Percentiles rank a stretch among this genome's conserved stretches.
Evolutionary conservation across 2,113 vertebrate species (phyloP).

Genomic region (Passer montanus): DNA sequence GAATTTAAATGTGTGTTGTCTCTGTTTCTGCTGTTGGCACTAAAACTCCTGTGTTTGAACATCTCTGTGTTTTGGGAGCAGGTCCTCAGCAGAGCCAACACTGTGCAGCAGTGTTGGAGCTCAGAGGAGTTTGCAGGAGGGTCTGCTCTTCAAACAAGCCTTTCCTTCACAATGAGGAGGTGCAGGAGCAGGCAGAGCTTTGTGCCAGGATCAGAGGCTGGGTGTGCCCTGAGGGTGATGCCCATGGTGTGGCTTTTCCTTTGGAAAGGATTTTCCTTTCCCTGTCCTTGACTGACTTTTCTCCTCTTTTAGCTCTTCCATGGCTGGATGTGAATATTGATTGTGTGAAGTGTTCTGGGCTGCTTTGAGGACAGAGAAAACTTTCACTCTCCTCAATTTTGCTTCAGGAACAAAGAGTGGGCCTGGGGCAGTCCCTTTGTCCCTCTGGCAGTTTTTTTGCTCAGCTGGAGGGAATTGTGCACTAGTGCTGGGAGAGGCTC

Average conservation of each 20-base stretch:
- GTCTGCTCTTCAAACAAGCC: background rate
- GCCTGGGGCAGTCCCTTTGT: background rate
- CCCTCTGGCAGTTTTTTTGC: background rate
- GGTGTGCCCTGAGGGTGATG: background rate
- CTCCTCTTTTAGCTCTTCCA: background rate
- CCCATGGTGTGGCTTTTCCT: background rate
- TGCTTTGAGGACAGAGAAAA: background rate
- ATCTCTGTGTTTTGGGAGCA: background rate
- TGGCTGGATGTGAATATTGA: background rate
- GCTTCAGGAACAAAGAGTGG: background rate
- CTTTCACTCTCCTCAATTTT: background rate
- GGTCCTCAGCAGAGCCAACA: background rate
- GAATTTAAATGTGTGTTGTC: background rate
- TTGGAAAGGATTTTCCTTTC: background rate
- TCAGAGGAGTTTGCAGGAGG: background rate
- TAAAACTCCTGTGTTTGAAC: background rate
- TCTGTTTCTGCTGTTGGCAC: background rate
- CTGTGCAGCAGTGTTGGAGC: background rate
- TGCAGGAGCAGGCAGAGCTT: background rate
- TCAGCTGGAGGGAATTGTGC: background rate
- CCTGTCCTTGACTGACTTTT: background rate
- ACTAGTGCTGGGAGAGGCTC: background rate
- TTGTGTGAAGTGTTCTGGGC: background rate
- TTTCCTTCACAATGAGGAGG: accelerated
- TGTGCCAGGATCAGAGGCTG: background rate